Conservation (phyloP, 30 jellyfish, hydroid and myxozoan genomes). For the Hydractinia symbiolongicarpus region DNA sequence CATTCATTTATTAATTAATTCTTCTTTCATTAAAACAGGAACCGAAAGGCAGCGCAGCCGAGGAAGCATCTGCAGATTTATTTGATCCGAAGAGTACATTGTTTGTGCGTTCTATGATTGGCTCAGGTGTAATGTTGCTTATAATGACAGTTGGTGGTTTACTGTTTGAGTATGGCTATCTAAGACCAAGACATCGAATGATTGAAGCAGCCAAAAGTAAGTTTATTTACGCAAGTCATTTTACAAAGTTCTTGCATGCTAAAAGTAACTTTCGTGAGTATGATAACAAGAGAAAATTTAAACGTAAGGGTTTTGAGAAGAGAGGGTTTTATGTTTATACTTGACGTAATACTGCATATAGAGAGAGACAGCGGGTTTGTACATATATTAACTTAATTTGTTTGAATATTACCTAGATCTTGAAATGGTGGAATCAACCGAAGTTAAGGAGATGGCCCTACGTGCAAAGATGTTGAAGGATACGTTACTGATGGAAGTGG, state of each 20-base stretch:
- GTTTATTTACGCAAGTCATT: not conserved
- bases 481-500: slow-evolving; percentile 63
- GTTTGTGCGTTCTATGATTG: slow-evolving; percentile 43
- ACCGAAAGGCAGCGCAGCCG: slow-evolving; percentile 84
- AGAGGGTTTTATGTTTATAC: not conserved
- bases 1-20: too few relatives aligned
- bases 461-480: slow-evolving; percentile 83
- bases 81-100: slow-evolving; percentile 59
- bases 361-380: not conserved
- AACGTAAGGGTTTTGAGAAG: not conserved
- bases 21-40: slow-evolving; percentile 36
- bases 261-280: too few relatives aligned
- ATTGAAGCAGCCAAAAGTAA: slow-evolving; percentile 90
- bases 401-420: slow-evolving; percentile 33
- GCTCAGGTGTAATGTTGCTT: slow-evolving; percentile 41
- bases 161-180: slow-evolving; percentile 72
- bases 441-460: slow-evolving; percentile 77
- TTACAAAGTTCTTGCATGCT: not conserved
- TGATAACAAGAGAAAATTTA: not conserved
- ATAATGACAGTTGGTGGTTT: slow-evolving; percentile 65
- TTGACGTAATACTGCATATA: not conserved
- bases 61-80: slow-evolving; percentile 54
- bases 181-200: slow-evolving; percentile 90
- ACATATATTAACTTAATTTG: not conserved
- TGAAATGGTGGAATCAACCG: slow-evolving; percentile 90